Evolutionary conservation across 2,888 invertebrate species (phyloP).

Genomic region (Lysandra coridon): DNA sequence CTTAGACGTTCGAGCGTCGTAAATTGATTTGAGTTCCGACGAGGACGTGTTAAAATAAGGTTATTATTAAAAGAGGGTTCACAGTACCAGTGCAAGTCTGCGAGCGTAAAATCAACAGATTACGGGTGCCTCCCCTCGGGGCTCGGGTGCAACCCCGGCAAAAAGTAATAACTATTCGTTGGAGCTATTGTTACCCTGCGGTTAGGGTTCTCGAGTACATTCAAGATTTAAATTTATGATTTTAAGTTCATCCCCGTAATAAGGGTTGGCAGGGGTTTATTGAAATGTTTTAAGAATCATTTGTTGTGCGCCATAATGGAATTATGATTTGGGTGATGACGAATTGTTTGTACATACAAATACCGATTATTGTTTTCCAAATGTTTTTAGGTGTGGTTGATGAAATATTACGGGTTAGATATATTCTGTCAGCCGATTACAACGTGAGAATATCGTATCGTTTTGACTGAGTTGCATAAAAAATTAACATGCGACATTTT

Average conservation of each 20-base stretch:
- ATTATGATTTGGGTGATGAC: slow-evolving; percentile 23
- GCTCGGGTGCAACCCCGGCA: slow-evolving; percentile 57
- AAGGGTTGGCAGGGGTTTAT: slow-evolving; percentile 41
- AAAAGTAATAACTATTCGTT: slow-evolving; percentile 69
- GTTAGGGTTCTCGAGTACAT: slow-evolving; percentile 66
- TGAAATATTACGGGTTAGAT: neutral
- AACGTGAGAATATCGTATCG: neutral
- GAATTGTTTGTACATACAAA: slow-evolving; percentile 17
- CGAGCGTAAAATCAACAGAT: slow-evolving; percentile 80
- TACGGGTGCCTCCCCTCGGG: slow-evolving; percentile 58
- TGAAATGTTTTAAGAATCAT: slow-evolving; percentile 35
- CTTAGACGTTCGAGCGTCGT: slow-evolving; percentile 47
- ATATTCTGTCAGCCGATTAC: neutral
- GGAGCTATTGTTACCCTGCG: slow-evolving; percentile 67
- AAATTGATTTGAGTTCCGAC: slow-evolving; percentile 57
- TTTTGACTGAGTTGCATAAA: neutral
- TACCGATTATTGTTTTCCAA: neutral
- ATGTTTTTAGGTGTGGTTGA: neutral
- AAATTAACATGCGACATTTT: neutral
- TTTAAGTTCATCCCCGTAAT: slow-evolving; percentile 38
- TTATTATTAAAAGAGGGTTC: slow-evolving; percentile 72
- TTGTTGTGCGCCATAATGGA: slow-evolving; percentile 17
- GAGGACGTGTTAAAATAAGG: slow-evolving; percentile 70
- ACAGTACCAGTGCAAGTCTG: slow-evolving; percentile 54
- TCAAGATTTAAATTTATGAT: slow-evolving; percentile 42